Base-by-base conservation (phyloP, 2,797 vertebrate genomes). In the Champsocephalus esox region DNA sequence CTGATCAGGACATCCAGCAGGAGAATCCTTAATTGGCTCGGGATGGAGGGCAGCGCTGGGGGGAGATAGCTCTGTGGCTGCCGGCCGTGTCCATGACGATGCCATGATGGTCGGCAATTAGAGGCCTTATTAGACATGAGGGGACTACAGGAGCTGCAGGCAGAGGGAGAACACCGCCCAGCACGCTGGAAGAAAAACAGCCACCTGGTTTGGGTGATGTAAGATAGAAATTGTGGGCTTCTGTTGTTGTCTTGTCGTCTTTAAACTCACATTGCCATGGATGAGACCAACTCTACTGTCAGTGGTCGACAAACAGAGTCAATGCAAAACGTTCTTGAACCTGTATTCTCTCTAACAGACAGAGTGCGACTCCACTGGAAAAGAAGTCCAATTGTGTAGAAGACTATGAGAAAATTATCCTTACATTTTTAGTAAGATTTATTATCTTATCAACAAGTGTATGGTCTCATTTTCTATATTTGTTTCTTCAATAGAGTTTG, bases 21-120 rank as follows among this genome's bases (percentile, higher is more conserved):
- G 82, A 88, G 87, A 89, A 81, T 86, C 77, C 34, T 85, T 93
- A 93, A 94, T 93, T 94, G 90, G 90, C 91, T 91, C 51, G 73
- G 86, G 88, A 88, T 86, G 86, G 77, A 79, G 65, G 45, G 73
- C 62, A 64, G 56, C 63, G 50, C 62, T 45, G 64, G 56, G 61
- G 86, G 72, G 75, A 78, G 79, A 62, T 66, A 12, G 73, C 80
- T 84, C 63, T 64, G 62, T 32, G 73, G 79, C 81, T 72, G 66
- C 73, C 45, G 70, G 75, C 56, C 45, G 65, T 63, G 82, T 81
- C 70, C 62, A 72, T 73, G 70, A 88, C 62, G 60, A 54, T 74
- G 72, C 64, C 81, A 76, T 72, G 77, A 80, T 83, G 85, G 79
- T 45, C 58, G 70, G 63, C 78, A 87, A 89, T 86, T 86, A 80